These are phyloP conservation scores for Oncorhynchus nerka DNA, from an alignment of 2,113 vertebrate species.

Conservation along the genomic window DNA sequence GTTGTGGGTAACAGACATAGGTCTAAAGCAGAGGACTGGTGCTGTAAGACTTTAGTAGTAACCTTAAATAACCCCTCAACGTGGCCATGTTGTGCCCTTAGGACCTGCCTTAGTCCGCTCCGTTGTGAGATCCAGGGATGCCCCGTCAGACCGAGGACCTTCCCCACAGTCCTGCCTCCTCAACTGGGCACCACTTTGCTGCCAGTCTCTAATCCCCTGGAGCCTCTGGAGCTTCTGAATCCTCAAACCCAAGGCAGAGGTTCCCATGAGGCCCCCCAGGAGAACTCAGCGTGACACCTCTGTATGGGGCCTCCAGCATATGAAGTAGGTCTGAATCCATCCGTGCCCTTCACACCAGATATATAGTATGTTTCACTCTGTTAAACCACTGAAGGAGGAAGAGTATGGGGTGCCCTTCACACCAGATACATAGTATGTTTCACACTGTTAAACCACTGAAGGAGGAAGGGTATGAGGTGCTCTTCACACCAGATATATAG, in stretches of 20 bases:
- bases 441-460: no score
- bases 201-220: neutral
- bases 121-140: conserved; percentile 60
- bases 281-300: conserved; percentile 67
- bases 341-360: neutral
- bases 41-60: neutral
- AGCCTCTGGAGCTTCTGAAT: no score
- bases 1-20: neutral
- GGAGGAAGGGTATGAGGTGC: no score
- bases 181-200: conserved; percentile 42
- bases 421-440: no score
- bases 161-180: conserved; percentile 25
- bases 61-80: conserved; percentile 51
- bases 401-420: no score
- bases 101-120: conserved; percentile 21
- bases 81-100: neutral
- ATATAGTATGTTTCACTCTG: no score
- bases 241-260: conserved; percentile 41
- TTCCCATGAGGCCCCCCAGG: conserved; percentile 72
- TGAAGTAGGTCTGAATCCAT: conserved; percentile 61
- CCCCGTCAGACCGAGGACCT: conserved; percentile 49
- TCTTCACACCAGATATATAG: no score
- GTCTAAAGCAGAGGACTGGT: neutral
- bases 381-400: no score
- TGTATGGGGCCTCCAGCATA: conserved; percentile 73